phyloP scores from a whole-genome alignment of 2,888 invertebrate species.

The Drymonia ruficornis region DNA sequence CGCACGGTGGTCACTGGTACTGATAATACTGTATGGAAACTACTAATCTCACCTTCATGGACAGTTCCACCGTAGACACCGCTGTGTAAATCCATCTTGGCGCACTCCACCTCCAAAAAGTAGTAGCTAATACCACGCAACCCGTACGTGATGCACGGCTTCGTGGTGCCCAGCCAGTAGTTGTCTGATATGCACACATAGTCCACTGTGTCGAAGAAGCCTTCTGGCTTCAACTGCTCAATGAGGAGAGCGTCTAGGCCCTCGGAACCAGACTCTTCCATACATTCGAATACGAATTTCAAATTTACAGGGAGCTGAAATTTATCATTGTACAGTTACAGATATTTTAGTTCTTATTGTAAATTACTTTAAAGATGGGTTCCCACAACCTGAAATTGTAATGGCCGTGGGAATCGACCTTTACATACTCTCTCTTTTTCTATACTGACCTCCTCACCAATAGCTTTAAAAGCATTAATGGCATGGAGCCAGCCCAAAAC shows the following conservation, averaged over 20 bases:
- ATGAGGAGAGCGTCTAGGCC: conserved; percentile 95
- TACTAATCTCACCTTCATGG: conserved; percentile 86
- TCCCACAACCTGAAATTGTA: too few species aligned
- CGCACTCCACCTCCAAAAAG: conserved; percentile 93
- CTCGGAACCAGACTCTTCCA: conserved; percentile 99
- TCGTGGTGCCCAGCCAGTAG: conserved; percentile 98
- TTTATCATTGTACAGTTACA: not conserved
- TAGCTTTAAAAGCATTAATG: conserved; percentile 93
- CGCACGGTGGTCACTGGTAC: too few species aligned
- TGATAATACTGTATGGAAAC: too few species aligned
- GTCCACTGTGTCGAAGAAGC: conserved; percentile 93
- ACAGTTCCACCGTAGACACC: conserved; percentile 98
- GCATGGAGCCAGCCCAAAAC: conserved; percentile 98
- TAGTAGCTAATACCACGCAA: conserved; percentile 97
- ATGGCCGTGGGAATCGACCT: too few species aligned
- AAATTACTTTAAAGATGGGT: too few species aligned
- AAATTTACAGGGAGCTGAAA: conserved; percentile 89
- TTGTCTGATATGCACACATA: conserved; percentile 99
- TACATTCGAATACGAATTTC: conserved; percentile 98
- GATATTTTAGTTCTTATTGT: too few species aligned
- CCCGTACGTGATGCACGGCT: conserved; percentile 98
- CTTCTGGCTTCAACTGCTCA: conserved; percentile 82
- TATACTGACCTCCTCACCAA: conserved; percentile 83
- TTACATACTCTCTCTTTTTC: too few species aligned
- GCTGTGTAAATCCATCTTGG: conserved; percentile 97